phyloP scores from a whole-genome alignment of 2,113 vertebrate species.

The Caloenas nicobarica region DNA sequence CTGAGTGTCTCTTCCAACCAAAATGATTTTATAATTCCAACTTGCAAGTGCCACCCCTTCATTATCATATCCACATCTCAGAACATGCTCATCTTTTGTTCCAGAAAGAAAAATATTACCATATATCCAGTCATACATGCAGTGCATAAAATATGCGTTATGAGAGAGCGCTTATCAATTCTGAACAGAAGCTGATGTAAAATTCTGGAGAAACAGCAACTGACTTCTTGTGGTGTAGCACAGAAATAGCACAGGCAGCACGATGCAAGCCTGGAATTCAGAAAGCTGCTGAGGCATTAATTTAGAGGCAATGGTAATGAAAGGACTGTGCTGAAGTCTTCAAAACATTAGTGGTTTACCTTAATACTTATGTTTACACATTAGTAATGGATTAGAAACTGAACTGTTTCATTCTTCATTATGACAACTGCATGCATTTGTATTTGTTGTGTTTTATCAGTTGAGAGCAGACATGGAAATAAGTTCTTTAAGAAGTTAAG shows the following conservation, averaged over 20 bases:
- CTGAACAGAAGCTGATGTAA: neutral
- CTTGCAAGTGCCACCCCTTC: neutral
- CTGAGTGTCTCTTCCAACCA: too few relatives aligned
- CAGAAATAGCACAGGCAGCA: neutral
- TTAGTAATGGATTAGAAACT: neutral
- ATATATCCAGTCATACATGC: neutral
- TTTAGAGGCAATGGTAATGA: neutral
- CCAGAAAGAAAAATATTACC: neutral
- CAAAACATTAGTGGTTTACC: neutral
- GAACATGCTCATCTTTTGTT: neutral
- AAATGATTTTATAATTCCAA: too few relatives aligned
- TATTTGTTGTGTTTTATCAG: neutral
- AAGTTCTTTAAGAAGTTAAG: neutral
- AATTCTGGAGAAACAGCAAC: neutral
- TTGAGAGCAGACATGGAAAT: neutral
- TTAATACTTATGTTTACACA: neutral
- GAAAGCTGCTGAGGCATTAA: neutral
- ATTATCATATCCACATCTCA: neutral
- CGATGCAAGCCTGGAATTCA: neutral
- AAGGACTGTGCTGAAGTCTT: neutral
- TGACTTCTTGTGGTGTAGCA: neutral
- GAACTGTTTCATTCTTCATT: neutral
- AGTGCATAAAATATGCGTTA: neutral
- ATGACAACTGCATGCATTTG: neutral
- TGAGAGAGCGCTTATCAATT: neutral